Evolutionary conservation across 2,888 invertebrate species (phyloP).

Genomic region (Trissonchulus sp.): DNA sequence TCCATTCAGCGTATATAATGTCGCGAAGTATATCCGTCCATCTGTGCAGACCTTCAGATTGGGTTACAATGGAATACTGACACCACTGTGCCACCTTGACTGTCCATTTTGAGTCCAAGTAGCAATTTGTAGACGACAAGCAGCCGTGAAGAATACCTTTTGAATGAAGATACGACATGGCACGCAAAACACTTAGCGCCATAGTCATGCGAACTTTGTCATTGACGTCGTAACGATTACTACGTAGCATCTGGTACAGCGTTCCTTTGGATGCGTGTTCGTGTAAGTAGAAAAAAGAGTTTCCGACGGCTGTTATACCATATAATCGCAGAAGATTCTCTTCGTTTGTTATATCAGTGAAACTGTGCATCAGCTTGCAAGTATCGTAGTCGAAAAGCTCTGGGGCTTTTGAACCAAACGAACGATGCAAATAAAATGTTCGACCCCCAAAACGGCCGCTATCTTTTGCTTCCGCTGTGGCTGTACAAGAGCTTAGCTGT

Average conservation of each 20-base stretch:
- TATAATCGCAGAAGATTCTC: neutral
- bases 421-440: neutral
- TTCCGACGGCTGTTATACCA: neutral
- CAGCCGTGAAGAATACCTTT: neutral
- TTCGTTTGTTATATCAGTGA: neutral
- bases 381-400: neutral
- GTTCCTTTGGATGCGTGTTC: neutral
- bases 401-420: neutral
- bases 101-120: neutral
- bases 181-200: neutral
- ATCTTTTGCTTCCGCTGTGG: neutral
- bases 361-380: neutral
- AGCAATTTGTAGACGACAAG: neutral
- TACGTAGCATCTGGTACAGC: neutral
- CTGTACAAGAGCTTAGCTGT: neutral
- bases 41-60: neutral
- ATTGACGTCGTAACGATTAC: neutral
- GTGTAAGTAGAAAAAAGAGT: neutral
- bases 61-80: neutral
- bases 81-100: neutral
- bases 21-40: neutral
- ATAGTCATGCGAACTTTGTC: neutral
- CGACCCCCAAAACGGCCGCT: neutral
- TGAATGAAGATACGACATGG: neutral
- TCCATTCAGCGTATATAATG: neutral